These are phyloP conservation scores for Tipula helvola DNA, from an alignment of 2,888 invertebrate species.

Conservation along the genomic window DNA sequence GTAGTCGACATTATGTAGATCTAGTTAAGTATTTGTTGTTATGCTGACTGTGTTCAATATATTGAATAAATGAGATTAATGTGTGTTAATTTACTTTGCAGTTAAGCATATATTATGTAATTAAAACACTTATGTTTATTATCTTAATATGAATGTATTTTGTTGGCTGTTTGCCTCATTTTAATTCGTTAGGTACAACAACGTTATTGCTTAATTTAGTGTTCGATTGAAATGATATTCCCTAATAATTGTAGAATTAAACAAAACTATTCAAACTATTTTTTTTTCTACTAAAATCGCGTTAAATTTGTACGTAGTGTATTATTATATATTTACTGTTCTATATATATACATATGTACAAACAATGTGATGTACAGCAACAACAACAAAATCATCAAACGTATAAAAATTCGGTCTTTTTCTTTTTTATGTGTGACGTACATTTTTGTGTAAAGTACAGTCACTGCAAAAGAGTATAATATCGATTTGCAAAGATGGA, in stretches of 20 bases:
- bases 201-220: neutral
- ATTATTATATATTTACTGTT: neutral
- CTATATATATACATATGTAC: neutral
- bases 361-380: neutral
- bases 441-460: slow-evolving; percentile 11
- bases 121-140: neutral
- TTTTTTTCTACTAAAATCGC: neutral
- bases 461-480: slow-evolving; percentile 26
- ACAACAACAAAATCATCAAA: neutral
- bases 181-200: neutral
- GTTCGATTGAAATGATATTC: neutral
- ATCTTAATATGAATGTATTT: neutral
- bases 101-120: neutral
- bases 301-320: neutral
- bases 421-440: slow-evolving; percentile 11
- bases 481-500: slow-evolving; percentile 49
- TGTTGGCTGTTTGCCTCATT: neutral
- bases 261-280: neutral
- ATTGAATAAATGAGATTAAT: neutral
- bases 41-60: neutral
- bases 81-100: neutral
- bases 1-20: neutral
- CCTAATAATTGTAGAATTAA: neutral
- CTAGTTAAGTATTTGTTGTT: neutral
- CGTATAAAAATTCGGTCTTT: slow-evolving; percentile 6